Evolutionary conservation across 2,888 invertebrate species (phyloP), one percentile per base, ranked within the genome.

Genomic region (Leptarthrus brevirostris): DNA sequence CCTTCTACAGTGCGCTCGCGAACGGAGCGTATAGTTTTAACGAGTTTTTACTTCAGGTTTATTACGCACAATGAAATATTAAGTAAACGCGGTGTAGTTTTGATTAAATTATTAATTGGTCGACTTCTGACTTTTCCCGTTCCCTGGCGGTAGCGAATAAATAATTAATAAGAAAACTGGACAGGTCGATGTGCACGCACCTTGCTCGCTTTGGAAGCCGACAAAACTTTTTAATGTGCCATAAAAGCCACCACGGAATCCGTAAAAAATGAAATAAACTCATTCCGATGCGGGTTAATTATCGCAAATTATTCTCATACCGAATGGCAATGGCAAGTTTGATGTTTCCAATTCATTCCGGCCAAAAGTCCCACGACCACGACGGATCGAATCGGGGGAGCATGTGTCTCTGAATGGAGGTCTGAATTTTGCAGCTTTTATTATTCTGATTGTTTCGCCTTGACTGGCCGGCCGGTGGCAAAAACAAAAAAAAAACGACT

Each of bases 51-150:
- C 12, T 44, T 47, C 64, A 44, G 18, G n/a, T 44, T 64, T 64
- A 64, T 64, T 22, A 64, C 64, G 64, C 64, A 64, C 64, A 64
- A 64, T 47, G 64, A 64, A 47, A 64, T 40, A 61, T 61, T 61
- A 40, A 64, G 5, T n/a, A 64, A 64, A 47, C 40, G n/a, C 64
- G 44, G 64, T 64, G 64, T 64, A 64, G 24, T 64, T 64, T 64
- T 64, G 64, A 64, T 64, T 64, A 64, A 64, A 64, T 64, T 22
- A 64, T 64, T 47, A 64, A 64, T 64, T 64, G 47, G 22, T 18
- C 44, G 64, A 47, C 64, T 64, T 44, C 22, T 44, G 44, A n/a
- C n/a, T n/a, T n/a, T n/a, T 64, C 64, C 16, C 10, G 12, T 61
- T 6, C 30, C 10, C 61, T 47, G 18, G 47, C 64, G 5, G 64